Percentiles rank a stretch among this genome's conserved stretches.
Evolutionary conservation across 2,113 vertebrate species (phyloP).

Genomic region (Saccopteryx leptura): DNA sequence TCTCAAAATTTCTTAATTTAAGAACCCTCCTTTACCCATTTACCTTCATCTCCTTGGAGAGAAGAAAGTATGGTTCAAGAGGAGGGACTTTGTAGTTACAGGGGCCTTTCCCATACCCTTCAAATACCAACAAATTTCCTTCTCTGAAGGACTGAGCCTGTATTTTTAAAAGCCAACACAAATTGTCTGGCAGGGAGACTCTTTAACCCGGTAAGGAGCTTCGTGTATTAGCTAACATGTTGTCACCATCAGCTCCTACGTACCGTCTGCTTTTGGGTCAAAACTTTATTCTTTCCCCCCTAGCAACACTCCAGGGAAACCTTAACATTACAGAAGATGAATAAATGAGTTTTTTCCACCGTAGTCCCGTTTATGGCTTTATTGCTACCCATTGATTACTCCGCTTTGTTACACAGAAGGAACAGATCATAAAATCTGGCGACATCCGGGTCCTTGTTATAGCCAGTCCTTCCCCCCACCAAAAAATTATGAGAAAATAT

Average conservation of each 20-base stretch:
- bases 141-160: slow-evolving; percentile 38
- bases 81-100: slow-evolving; percentile 20
- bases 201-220: slow-evolving; percentile 51
- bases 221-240: slow-evolving; percentile 73
- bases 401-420: slow-evolving; percentile 93
- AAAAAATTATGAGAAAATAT: slow-evolving; percentile 79
- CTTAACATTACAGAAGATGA: slow-evolving; percentile 88
- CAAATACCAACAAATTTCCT: slow-evolving; percentile 51
- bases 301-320: slow-evolving; percentile 87
- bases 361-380: slow-evolving; percentile 91
- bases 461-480: slow-evolving; percentile 72
- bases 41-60: slow-evolving; percentile 19
- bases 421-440: slow-evolving; percentile 92
- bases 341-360: slow-evolving; percentile 88
- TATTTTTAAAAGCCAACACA: slow-evolving; percentile 67
- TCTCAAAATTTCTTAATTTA: slow-evolving; percentile 58
- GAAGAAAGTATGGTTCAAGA: slow-evolving; percentile 37
- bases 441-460: slow-evolving; percentile 91
- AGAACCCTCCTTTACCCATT: slow-evolving; percentile 33
- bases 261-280: slow-evolving; percentile 82
- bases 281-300: slow-evolving; percentile 86
- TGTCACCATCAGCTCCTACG: slow-evolving; percentile 72
- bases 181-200: slow-evolving; percentile 64
- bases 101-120: slow-evolving; percentile 2
- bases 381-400: slow-evolving; percentile 91